Percentiles rank a stretch among this genome's conserved stretches.
Conservation (phyloP, 2,888 invertebrate species). For the Nasonovia ribisnigri region DNA sequence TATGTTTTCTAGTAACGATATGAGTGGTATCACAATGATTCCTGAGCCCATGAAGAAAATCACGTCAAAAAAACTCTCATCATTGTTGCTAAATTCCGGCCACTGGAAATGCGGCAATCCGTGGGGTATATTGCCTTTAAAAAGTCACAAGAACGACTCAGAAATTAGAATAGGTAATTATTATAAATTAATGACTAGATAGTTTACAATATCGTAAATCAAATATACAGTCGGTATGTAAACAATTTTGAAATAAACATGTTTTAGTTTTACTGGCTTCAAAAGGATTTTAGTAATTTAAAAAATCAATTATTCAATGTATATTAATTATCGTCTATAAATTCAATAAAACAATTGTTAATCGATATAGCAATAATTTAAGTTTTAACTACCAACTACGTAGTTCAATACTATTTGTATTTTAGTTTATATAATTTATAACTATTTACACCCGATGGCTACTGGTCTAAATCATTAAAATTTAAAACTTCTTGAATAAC, state of each 20-base stretch:
- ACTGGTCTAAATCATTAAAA: not conserved
- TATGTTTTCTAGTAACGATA: conserved; percentile 91
- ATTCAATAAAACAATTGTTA: not conserved
- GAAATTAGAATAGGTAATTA: not conserved
- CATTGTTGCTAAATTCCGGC: conserved; percentile 78
- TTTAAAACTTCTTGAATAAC: too few species aligned
- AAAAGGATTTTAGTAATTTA: not conserved
- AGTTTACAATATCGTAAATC: not conserved
- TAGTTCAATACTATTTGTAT: not conserved
- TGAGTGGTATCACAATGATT: conserved; percentile 85
- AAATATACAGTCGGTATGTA: not conserved
- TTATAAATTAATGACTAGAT: not conserved
- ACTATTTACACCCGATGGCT: not conserved
- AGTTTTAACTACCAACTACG: too few species aligned
- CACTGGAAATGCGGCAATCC: conserved; percentile 78
- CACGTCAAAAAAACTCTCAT: conserved; percentile 80
- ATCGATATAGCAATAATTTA: not conserved
- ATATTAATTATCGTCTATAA: not conserved
- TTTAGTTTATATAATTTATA: not conserved
- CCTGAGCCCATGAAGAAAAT: conserved; percentile 85
- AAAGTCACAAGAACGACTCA: conserved; percentile 53
- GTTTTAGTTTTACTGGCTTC: not conserved
- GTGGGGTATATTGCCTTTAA: conserved; percentile 78
- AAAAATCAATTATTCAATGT: not conserved
- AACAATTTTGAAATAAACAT: not conserved